Evolutionary conservation across 1,140 invertebrate genomes (phyloP).

Genomic region (Akabosia matsudoensis): DNA sequence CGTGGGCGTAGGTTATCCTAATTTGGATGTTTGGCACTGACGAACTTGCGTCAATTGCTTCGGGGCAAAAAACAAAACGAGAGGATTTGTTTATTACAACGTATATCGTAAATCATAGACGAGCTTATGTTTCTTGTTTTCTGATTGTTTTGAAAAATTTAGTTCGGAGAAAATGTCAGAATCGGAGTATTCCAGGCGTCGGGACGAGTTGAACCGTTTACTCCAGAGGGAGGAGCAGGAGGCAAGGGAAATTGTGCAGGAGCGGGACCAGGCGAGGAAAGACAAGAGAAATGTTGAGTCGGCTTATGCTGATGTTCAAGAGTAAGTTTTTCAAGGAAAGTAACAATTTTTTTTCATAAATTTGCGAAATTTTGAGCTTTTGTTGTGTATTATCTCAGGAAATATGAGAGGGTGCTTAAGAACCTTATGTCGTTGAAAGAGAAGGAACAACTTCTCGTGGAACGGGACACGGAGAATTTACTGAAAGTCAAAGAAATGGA

Average conservation of each 20-base stretch:
- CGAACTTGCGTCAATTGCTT: no score
- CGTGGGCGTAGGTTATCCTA: no score
- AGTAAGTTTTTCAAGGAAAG: background rate
- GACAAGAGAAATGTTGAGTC: background rate
- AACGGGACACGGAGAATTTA: background rate
- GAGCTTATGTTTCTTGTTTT: no score
- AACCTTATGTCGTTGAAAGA: background rate
- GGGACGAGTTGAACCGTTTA: slow-evolving; percentile 39
- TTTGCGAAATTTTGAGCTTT: background rate
- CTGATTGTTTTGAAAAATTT: no score
- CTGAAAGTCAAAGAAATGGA: slow-evolving; percentile 12
- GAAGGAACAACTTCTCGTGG: background rate
- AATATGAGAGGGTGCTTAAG: slow-evolving; percentile 6
- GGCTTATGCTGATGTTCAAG: background rate
- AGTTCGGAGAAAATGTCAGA: slow-evolving; percentile 1
- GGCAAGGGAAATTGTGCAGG: slow-evolving; percentile 29
- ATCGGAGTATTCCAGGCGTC: slow-evolving; percentile 27
- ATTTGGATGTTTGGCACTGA: no score
- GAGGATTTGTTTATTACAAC: no score
- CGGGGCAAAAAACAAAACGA: no score
- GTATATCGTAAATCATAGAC: no score
- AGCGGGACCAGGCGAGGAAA: background rate
- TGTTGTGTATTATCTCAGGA: background rate
- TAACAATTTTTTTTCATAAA: background rate
- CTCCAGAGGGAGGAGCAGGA: slow-evolving; percentile 27